phyloP scores from a whole-genome alignment of 2,113 vertebrate species.

The Synodontis membranacea region DNA sequence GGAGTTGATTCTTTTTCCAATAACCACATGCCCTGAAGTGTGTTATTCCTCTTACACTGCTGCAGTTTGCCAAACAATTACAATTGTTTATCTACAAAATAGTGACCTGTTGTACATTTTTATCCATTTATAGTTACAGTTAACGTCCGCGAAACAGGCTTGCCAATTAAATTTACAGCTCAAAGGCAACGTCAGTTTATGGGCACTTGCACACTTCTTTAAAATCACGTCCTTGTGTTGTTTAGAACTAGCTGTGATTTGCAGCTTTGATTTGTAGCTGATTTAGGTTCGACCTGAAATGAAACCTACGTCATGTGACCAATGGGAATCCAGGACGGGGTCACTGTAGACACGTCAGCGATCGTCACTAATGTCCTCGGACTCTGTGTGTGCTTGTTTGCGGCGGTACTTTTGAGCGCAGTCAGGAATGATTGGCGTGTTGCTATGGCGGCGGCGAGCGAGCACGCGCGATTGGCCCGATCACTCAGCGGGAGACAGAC shows the following conservation, averaged over 20 bases:
- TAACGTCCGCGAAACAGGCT: not conserved
- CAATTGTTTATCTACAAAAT: not conserved
- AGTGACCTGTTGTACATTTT: not conserved
- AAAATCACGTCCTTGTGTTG: no score
- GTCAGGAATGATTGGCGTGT: constrained; percentile 60
- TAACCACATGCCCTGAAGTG: not conserved
- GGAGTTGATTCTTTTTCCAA: not conserved
- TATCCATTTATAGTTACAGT: not conserved
- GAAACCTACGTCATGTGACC: not conserved
- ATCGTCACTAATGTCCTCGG: no score
- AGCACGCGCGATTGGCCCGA: constrained; percentile 38
- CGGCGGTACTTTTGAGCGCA: constrained; percentile 20
- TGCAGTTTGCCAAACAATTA: not conserved
- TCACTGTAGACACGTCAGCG: no score
- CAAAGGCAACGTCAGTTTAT: no score
- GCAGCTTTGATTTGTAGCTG: no score
- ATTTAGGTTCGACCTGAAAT: no score
- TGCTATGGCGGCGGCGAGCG: constrained; percentile 64
- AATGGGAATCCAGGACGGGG: not conserved
- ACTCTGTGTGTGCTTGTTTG: constrained; percentile 21
- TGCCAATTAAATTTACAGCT: no score
- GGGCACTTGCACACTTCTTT: no score
- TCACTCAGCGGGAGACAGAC: constrained; percentile 41
- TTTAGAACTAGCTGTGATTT: no score
- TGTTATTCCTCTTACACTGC: not conserved